phyloP scores from a whole-genome alignment of 2,113 vertebrate species.

The Columba livia region DNA sequence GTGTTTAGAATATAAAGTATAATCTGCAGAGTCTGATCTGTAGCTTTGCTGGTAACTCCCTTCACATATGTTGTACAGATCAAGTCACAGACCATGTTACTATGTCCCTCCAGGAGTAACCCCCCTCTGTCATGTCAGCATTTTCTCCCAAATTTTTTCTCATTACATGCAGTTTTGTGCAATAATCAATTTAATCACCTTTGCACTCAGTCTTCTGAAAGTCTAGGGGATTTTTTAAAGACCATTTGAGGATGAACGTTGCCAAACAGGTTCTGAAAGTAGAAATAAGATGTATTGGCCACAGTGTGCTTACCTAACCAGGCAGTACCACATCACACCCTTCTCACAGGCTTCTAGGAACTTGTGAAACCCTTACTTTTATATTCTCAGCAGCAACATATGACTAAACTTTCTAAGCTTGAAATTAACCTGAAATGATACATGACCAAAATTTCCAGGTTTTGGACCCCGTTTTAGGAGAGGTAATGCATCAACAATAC shows the following conservation, averaged over 20 bases:
- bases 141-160: not conserved
- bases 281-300: not conserved
- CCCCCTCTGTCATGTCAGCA: not conserved
- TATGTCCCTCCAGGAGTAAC: not conserved
- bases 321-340: not conserved
- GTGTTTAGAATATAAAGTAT: not conserved
- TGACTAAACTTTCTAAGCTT: not conserved
- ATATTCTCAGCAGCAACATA: not conserved
- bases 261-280: not conserved
- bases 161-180: rapidly evolving
- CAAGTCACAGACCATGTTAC: not conserved
- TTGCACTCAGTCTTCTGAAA: not conserved
- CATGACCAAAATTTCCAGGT: not conserved
- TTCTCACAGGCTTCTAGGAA: not conserved
- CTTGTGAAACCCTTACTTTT: not conserved
- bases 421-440: not conserved
- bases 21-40: not conserved
- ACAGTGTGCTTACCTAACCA: rapidly evolving
- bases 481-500: not conserved
- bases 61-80: rapidly evolving
- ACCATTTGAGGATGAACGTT: not conserved
- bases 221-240: not conserved
- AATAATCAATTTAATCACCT: not conserved
- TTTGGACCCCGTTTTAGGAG: not conserved
- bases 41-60: not conserved